Conservation (phyloP, 1,140 invertebrate genomes). For the Cotesia chilonis region DNA sequence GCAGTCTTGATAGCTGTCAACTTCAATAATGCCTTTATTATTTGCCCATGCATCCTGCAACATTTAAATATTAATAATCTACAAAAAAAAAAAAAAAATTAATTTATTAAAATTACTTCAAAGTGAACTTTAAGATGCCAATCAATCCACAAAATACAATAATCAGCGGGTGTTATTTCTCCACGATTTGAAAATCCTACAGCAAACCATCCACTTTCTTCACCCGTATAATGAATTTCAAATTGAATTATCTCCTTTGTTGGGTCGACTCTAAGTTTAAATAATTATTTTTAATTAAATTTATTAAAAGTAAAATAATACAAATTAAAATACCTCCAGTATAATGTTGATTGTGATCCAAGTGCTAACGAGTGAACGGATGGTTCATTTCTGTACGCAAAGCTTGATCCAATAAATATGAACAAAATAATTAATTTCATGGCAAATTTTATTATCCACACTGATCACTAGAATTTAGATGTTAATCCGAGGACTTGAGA, state of each 20-base stretch:
- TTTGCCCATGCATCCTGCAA: slow-evolving; percentile 81
- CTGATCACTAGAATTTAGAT: neutral
- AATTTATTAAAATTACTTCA: slow-evolving; percentile 66
- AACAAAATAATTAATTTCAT: slow-evolving; percentile 21
- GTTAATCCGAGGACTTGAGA: neutral
- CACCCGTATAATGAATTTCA: slow-evolving; percentile 66
- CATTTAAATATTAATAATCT: neutral
- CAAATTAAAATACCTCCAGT: slow-evolving; percentile 56
- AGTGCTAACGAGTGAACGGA: slow-evolving; percentile 56
- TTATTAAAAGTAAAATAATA: slow-evolving; percentile 11
- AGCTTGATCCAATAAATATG: neutral
- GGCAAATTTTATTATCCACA: neutral
- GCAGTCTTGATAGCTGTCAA: slow-evolving; percentile 85
- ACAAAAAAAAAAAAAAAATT: neutral
- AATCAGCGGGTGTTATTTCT: slow-evolving; percentile 78
- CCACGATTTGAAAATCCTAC: slow-evolving; percentile 94
- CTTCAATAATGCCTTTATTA: slow-evolving; percentile 71
- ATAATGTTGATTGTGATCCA: slow-evolving; percentile 56
- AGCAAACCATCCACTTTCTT: slow-evolving; percentile 76
- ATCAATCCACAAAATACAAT: slow-evolving; percentile 84
- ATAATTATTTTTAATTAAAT: neutral
- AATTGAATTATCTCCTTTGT: slow-evolving; percentile 57
- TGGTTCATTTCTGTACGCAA: neutral
- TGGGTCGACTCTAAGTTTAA: slow-evolving; percentile 59
- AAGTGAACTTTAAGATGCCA: slow-evolving; percentile 72